Percentiles rank a stretch among this genome's conserved stretches.
Conservation (phyloP, 1,140 invertebrate species). For the Leptoteleia sp. region DNA sequence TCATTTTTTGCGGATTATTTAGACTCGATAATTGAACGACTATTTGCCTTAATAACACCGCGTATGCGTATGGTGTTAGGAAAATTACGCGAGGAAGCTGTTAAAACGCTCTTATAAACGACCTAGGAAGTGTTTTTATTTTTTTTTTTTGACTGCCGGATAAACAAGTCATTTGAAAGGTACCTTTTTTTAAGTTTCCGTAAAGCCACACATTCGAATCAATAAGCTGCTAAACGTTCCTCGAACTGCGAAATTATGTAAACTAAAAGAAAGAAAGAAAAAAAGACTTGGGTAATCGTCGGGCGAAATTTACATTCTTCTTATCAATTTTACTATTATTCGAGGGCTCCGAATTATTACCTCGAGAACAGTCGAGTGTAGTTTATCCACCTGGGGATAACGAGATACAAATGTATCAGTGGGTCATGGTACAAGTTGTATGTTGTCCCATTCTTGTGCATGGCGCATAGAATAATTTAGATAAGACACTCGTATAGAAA, state of each 20-base stretch:
- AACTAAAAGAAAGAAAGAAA: too few species aligned
- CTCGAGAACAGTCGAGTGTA: slow-evolving; percentile 11
- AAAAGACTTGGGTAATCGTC: slow-evolving; percentile 5
- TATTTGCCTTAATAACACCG: slow-evolving; percentile 36
- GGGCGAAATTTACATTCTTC: slow-evolving; percentile 13
- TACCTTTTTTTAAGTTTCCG: slow-evolving; percentile 22
- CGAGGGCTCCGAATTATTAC: slow-evolving; percentile 1
- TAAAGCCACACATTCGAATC: slow-evolving; percentile 15
- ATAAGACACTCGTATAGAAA: too few species aligned
- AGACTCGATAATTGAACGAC: slow-evolving; percentile 10
- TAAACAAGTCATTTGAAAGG: slow-evolving; percentile 7
- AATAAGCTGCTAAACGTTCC: slow-evolving; percentile 13
- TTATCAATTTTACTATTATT: slow-evolving; percentile 31
- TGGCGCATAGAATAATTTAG: slow-evolving; percentile 1
- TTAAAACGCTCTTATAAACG: slow-evolving; percentile 21
- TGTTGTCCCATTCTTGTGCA: slow-evolving; percentile 67
- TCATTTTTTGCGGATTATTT: slow-evolving; percentile 29
- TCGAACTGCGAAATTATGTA: slow-evolving; percentile 22
- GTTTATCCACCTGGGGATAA: slow-evolving; percentile 14
- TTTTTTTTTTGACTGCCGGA: too few species aligned
- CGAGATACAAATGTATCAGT: slow-evolving; percentile 60
- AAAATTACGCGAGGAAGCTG: slow-evolving; percentile 29
- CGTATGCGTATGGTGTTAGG: slow-evolving; percentile 5
- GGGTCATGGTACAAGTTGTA: slow-evolving; percentile 72
- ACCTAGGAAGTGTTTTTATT: slow-evolving; percentile 27